A percentile compares a stretch with the other conserved stretches of the same genome.
These are phyloP conservation scores for Philaethria dido DNA, from an alignment of 2,888 invertebrate genomes.

Conservation along the genomic window DNA sequence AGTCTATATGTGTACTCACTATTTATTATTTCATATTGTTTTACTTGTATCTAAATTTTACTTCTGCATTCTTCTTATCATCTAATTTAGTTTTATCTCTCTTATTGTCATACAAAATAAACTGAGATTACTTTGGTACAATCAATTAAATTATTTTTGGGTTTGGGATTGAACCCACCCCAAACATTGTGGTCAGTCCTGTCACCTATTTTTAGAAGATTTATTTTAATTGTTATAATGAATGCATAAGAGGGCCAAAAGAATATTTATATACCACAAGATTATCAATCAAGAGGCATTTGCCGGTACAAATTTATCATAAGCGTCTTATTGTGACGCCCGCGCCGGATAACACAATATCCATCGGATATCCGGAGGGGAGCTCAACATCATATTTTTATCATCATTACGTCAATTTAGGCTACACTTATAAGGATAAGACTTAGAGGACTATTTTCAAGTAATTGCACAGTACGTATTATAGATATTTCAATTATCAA, in stretches of 20 bases:
- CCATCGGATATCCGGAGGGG: slow-evolving; percentile 82
- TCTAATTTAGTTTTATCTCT: too few species aligned
- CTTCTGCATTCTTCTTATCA: too few species aligned
- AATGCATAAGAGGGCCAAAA: not conserved
- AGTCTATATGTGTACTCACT: too few species aligned
- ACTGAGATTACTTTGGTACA: too few species aligned
- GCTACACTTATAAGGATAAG: slow-evolving; percentile 51
- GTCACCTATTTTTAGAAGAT: not conserved
- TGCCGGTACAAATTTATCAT: slow-evolving; percentile 80
- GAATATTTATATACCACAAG: slow-evolving; percentile 48
- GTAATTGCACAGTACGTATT: not conserved
- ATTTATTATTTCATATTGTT: too few species aligned
- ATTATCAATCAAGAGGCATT: slow-evolving; percentile 80
- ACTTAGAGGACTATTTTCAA: not conserved
- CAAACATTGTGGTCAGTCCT: not conserved
- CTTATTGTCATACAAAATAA: too few species aligned
- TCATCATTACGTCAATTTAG: slow-evolving; percentile 77
- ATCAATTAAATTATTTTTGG: too few species aligned
- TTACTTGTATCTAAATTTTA: too few species aligned
- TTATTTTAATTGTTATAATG: not conserved
- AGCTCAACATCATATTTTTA: slow-evolving; percentile 81
- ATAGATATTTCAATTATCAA: too few species aligned
- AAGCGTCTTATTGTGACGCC: slow-evolving; percentile 71
- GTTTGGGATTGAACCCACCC: too few species aligned
- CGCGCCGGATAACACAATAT: slow-evolving; percentile 77